These are phyloP conservation scores for Mythimna albipuncta DNA, from an alignment of 2,888 invertebrate genomes.

Conservation along the genomic window DNA sequence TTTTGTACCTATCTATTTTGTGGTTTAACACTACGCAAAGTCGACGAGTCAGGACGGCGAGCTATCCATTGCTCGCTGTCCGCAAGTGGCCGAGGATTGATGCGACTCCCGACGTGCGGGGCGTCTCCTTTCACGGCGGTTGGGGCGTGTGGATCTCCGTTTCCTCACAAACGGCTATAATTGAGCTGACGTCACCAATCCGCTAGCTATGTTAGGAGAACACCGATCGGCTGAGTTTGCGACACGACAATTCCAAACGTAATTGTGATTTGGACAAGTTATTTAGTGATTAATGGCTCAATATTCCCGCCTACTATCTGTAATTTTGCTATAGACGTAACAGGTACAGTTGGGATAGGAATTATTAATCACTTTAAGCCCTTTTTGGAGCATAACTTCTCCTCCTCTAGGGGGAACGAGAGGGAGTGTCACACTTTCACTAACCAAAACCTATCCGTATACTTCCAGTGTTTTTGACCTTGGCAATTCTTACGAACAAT, in stretches of 20 bases:
- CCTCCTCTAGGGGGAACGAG: background rate
- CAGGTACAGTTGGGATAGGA: too few relatives aligned
- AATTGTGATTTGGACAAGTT: background rate
- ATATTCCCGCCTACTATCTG: background rate
- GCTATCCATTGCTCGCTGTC: too few relatives aligned
- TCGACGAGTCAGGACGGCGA: too few relatives aligned
- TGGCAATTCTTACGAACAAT: too few relatives aligned
- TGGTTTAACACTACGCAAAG: too few relatives aligned
- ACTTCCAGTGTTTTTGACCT: background rate
- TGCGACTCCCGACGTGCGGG: too few relatives aligned
- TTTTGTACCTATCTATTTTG: too few relatives aligned
- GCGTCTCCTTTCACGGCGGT: too few relatives aligned
- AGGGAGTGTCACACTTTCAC: background rate
- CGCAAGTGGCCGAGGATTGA: too few relatives aligned
- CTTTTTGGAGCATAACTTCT: background rate
- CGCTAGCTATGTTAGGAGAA: background rate
- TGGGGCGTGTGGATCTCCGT: too few relatives aligned
- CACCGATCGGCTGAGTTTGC: background rate
- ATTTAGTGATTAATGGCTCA: constrained; percentile 1
- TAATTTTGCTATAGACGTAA: too few relatives aligned
- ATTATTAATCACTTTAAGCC: background rate
- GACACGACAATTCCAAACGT: constrained; percentile 6
- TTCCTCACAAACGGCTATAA: background rate
- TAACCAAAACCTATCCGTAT: background rate
- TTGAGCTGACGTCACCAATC: constrained; percentile 13